phyloP scores from a whole-genome alignment of 2,113 vertebrate genomes.

The Malurus alboscapulatus region DNA sequence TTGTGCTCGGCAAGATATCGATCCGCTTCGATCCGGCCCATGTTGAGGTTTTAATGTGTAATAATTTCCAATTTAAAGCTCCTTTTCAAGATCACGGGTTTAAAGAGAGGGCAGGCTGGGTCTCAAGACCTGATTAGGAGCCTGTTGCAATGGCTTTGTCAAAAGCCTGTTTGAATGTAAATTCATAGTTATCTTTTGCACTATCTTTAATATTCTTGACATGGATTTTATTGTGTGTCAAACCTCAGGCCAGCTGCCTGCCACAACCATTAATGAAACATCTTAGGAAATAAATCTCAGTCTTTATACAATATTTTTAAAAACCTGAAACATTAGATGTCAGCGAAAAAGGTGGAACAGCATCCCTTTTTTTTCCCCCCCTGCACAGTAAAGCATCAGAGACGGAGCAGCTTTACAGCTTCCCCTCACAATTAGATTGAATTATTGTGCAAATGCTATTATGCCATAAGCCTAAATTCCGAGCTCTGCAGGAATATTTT shows the following conservation, averaged over 20 bases:
- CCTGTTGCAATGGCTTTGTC: constrained; percentile 96
- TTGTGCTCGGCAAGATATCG: constrained; percentile 97
- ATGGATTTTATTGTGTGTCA: constrained; percentile 93
- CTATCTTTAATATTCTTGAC: constrained; percentile 93
- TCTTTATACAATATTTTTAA: constrained; percentile 82
- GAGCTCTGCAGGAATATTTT: constrained; percentile 57
- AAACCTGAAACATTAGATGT: constrained; percentile 84
- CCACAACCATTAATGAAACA: constrained; percentile 87
- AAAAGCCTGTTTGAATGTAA: constrained; percentile 97
- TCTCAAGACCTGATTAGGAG: constrained; percentile 90
- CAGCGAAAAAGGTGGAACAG: constrained; percentile 76
- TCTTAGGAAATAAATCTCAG: constrained; percentile 87
- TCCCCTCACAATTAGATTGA: constrained; percentile 72
- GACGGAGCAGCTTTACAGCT: constrained; percentile 64
- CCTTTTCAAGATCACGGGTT: constrained; percentile 96
- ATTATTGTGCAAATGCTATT: constrained; percentile 68
- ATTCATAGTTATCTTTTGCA: constrained; percentile 90
- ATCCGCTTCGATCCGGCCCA: constrained; percentile 93
- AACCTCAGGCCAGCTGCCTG: constrained; percentile 82
- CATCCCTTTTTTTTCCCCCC: background rate
- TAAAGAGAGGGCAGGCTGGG: constrained; percentile 91
- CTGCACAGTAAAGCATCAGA: constrained; percentile 57
- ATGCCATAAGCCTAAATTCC: constrained; percentile 61
- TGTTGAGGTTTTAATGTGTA: constrained; percentile 99
- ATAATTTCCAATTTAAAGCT: constrained; percentile 99